Base-by-base conservation (phyloP, 2,888 invertebrate genomes). In the Rapana venosa region DNA sequence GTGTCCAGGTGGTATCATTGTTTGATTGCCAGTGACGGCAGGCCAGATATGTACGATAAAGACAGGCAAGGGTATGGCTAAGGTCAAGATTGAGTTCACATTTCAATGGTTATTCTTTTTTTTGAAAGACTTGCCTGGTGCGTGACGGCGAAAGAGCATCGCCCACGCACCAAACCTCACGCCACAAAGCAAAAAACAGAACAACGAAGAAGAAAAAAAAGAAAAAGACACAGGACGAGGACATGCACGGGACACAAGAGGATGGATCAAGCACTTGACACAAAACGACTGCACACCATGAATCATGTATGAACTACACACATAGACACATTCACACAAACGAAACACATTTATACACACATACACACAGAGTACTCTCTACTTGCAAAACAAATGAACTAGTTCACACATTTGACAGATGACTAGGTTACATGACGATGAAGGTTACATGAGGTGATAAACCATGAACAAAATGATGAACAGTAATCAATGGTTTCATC, bases 61-160 rank as follows among this genome's bases (percentile, higher is more conserved):
- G 90, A 85, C 88, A 90, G 86, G 89, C 83, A 89, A 88, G 88
- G 87, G 90, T 77, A 87, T 89, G 91, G 90, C 86, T 87, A 89
- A 86, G 91, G 94, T 94, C 93, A 94, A 94, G 94, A 93, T 94
- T 90, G 92, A 93, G 93, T 92, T 93, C 93, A 89, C 84, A 85
- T 56, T 58, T n/a, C 66, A 47, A 47, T 47, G 47, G 4, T 47
- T 47, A 5, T 47, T 47, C 8, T 47, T 47, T 47, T 47, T 47
- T 47, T 47, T 47, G 17, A 79, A 90, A n/a, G 56, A n/a, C 30
- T 30, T 58, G 56, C n/a, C 35, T 66, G 61, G 87, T 79, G 79
- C 79, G 79, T 79, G 79, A 79, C 79, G 79, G 79, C 17, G 17
- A 35, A 66, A 17, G 32, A 32, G 79, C 79, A 35, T 79, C 79